Evolutionary conservation across 2,888 invertebrate species (phyloP).

Genomic region (Erebia epiphron): DNA sequence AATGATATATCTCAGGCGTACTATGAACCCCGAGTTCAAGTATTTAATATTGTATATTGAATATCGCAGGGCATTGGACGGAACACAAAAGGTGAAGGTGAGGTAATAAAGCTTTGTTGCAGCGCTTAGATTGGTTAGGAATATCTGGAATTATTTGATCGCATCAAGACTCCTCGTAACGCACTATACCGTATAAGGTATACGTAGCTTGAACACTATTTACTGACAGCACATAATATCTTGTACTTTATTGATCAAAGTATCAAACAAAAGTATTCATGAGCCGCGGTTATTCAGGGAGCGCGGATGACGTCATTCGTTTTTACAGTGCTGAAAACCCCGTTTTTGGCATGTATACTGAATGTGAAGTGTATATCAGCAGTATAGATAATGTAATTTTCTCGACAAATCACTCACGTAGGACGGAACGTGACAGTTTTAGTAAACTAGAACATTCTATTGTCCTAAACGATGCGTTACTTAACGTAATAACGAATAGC

Average conservation of each 20-base stretch:
- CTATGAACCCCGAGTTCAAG: background rate
- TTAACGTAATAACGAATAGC: conserved; percentile 60
- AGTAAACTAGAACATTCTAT: conserved; percentile 17
- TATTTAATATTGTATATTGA: conserved; percentile 13
- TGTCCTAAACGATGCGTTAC: conserved; percentile 16
- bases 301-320: background rate
- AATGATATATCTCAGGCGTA: background rate
- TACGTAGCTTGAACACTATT: background rate
- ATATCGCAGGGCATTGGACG: background rate
- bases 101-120: background rate
- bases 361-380: background rate
- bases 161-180: background rate
- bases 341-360: background rate
- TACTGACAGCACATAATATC: too few relatives aligned
- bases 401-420: conserved; percentile 12
- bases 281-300: background rate
- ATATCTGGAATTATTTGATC: background rate
- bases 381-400: background rate
- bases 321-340: background rate
- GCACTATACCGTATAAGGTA: background rate
- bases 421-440: conserved; percentile 9
- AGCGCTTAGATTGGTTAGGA: background rate
- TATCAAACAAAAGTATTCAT: background rate
- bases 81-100: background rate
- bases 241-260: too few relatives aligned